These are phyloP conservation scores for Eulemur mongoz DNA, from an alignment of 2,797 vertebrate species.

Conservation along the genomic window DNA sequence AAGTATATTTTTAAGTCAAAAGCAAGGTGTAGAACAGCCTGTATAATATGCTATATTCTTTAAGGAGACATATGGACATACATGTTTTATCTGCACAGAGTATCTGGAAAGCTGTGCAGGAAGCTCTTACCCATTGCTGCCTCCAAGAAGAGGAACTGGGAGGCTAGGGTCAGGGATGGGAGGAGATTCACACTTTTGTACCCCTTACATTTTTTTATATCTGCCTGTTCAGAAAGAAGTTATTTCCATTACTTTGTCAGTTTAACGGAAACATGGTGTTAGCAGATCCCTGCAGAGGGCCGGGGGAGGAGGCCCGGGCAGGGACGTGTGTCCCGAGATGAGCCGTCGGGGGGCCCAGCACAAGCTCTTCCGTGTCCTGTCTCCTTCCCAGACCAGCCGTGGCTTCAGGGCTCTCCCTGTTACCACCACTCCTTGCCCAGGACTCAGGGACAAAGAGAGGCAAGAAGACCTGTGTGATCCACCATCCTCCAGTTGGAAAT, in stretches of 20 bases:
- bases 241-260: neutral
- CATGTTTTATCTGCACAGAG: neutral
- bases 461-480: accelerated
- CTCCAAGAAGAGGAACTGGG: neutral
- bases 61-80: neutral
- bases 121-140: neutral
- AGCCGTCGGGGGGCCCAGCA: too few relatives aligned
- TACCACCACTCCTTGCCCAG: neutral
- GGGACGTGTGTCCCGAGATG: neutral
- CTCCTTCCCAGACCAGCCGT: too few relatives aligned
- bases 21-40: constrained; percentile 22
- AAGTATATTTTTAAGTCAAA: constrained; percentile 56
- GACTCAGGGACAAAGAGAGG: neutral
- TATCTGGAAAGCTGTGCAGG: neutral
- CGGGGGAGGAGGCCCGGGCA: neutral
- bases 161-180: neutral
- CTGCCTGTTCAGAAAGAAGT: neutral
- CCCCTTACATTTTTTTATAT: neutral
- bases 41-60: neutral
- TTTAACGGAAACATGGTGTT: neutral
- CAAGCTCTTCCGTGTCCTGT: neutral
- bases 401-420: neutral
- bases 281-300: neutral
- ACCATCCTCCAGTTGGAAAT: neutral
- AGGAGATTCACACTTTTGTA: neutral